Percentiles rank a stretch among this genome's conserved stretches.
phyloP scores from a whole-genome alignment of 2,888 invertebrate species.

The Dasysyrphus tricinctus region DNA sequence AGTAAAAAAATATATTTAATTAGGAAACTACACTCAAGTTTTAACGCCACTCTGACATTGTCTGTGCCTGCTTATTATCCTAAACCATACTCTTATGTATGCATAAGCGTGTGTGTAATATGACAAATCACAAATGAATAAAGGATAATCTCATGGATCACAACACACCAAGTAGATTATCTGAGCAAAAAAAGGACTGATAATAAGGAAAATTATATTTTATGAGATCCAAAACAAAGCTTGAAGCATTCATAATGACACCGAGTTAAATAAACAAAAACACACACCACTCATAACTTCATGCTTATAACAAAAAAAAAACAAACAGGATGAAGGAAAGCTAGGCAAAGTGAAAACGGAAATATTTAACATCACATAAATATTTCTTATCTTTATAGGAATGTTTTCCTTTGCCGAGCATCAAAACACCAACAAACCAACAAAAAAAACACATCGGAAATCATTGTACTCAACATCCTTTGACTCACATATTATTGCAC shows the following conservation, averaged over 20 bases:
- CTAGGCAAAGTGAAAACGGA: conserved; percentile 49
- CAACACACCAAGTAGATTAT: not conserved
- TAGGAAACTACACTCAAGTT: not conserved
- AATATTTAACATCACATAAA: conserved; percentile 55
- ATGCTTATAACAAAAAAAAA: not conserved
- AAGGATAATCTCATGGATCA: not conserved
- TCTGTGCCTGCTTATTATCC: not conserved
- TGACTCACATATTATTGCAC: conserved; percentile 16
- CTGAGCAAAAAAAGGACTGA: not conserved
- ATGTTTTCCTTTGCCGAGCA: conserved; percentile 5
- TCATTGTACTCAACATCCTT: conserved; percentile 41
- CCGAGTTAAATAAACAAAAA: conserved; percentile 5
- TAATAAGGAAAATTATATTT: conserved; percentile 13
- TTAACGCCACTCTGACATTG: not conserved
- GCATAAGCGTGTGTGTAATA: not conserved
- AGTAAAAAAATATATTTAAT: too few relatives aligned
- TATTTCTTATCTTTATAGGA: not conserved
- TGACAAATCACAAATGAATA: not conserved
- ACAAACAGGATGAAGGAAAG: not conserved
- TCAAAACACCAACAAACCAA: conserved; percentile 1
- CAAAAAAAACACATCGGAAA: conserved; percentile 41
- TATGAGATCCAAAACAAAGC: conserved; percentile 8
- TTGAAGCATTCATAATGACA: conserved; percentile 13
- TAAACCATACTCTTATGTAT: not conserved
- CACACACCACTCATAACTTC: not conserved